Conservation (phyloP, 2,113 vertebrate genomes). For the Aspiorhynchus laticeps region DNA sequence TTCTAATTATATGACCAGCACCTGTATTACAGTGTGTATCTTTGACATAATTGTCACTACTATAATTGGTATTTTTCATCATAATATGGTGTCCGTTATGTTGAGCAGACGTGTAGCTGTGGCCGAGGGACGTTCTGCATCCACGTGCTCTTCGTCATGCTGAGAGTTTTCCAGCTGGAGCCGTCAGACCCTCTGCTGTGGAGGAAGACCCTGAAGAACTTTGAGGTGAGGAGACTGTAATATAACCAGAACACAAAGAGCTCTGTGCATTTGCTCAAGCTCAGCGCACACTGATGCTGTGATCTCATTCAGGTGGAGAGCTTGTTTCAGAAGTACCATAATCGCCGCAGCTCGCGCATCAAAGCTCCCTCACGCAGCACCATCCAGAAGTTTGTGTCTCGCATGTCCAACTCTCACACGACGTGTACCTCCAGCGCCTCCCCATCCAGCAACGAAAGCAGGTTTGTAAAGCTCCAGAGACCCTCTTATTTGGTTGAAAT, state of each 20-base stretch:
- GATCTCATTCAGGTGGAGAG: constrained; percentile 82
- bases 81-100: not conserved
- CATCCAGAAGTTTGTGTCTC: constrained; percentile 94
- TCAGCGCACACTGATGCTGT: not conserved
- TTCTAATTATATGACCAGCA: no score
- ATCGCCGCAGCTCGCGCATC: constrained; percentile 89
- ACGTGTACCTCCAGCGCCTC: constrained; percentile 85
- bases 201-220: constrained; percentile 90
- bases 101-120: constrained; percentile 86
- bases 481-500: not conserved
- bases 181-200: constrained; percentile 86
- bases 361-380: constrained; percentile 93
- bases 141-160: constrained; percentile 89
- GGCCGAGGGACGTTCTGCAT: constrained; percentile 89
- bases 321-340: constrained; percentile 94
- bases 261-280: not conserved
- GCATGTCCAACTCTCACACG: constrained; percentile 90
- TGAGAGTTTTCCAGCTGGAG: constrained; percentile 87
- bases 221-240: constrained; percentile 78
- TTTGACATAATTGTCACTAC: not conserved
- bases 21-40: not conserved
- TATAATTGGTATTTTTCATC: not conserved
- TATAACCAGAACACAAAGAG: no score
- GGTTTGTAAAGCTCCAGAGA: constrained; percentile 66
- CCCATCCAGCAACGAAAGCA: constrained; percentile 89